phyloP scores from a whole-genome alignment of 2,113 vertebrate genomes.

The Chionomys nivalis region DNA sequence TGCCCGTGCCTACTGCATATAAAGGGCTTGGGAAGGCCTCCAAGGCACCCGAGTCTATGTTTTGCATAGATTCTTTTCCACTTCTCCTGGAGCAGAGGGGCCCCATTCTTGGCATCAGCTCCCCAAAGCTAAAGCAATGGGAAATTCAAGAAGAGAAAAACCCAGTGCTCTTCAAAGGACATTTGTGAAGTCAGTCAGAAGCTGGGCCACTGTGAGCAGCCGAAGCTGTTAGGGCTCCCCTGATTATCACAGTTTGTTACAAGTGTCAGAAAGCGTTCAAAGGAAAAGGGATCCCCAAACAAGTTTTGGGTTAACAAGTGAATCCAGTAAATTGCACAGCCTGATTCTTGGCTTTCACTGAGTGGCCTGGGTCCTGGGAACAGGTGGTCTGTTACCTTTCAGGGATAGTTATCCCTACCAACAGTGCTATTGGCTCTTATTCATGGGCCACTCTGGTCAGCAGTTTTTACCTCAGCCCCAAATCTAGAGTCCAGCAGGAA shows the following conservation, averaged over 20 bases:
- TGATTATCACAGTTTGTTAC: not conserved
- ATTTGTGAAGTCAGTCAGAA: conserved; percentile 2
- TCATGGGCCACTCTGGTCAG: accelerated
- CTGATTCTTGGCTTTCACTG: not conserved
- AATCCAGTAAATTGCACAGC: not conserved
- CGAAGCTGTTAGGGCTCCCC: not conserved
- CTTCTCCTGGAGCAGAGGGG: not conserved
- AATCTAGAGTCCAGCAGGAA: not conserved
- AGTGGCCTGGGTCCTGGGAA: not conserved
- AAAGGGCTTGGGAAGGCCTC: not conserved
- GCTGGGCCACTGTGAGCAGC: not conserved
- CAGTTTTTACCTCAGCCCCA: not conserved
- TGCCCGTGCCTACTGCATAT: not conserved
- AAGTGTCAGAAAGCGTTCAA: not conserved
- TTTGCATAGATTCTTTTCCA: not conserved
- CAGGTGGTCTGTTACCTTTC: not conserved
- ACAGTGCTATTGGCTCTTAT: not conserved
- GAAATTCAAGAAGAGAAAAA: not conserved
- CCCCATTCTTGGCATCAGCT: not conserved
- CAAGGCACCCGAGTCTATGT: not conserved
- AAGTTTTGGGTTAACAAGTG: not conserved
- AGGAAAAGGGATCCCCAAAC: not conserved
- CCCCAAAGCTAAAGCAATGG: not conserved
- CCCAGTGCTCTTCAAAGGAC: not conserved
- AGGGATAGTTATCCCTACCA: not conserved